These are phyloP conservation scores for Mesocricetus auratus DNA, from an alignment of 2,113 vertebrate species.

Conservation along the genomic window DNA sequence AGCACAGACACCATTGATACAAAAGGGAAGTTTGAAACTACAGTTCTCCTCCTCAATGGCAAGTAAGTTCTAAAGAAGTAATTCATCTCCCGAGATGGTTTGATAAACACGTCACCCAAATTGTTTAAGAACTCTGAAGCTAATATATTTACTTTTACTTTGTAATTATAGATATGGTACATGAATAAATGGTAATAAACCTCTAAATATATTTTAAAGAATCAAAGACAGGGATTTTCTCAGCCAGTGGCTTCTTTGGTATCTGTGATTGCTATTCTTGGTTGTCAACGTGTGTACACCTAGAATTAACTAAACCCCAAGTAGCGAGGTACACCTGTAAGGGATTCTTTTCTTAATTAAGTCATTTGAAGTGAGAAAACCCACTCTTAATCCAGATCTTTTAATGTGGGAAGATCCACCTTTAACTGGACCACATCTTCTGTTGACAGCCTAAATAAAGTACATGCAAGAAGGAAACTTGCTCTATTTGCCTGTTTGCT, in stretches of 20 bases:
- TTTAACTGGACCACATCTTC: background rate
- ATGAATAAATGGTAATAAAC: constrained; percentile 38
- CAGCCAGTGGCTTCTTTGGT: background rate
- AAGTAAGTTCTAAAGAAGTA: constrained; percentile 15
- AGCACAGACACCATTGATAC: background rate
- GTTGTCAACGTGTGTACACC: too few relatives aligned
- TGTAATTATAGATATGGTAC: constrained; percentile 42
- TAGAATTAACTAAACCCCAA: background rate
- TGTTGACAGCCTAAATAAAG: background rate
- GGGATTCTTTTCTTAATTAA: background rate
- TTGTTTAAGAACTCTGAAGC: constrained; percentile 10
- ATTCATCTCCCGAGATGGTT: constrained; percentile 25
- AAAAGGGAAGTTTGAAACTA: constrained; percentile 15
- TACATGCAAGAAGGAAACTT: too few relatives aligned
- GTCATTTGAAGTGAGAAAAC: background rate
- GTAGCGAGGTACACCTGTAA: background rate
- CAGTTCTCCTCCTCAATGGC: constrained; percentile 20
- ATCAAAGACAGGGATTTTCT: constrained; percentile 10
- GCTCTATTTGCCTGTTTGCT: background rate
- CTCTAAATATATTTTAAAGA: background rate
- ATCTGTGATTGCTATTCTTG: background rate
- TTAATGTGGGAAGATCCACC: background rate
- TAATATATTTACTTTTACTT: background rate
- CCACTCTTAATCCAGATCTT: background rate
- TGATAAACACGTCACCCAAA: constrained; percentile 8